Base-by-base conservation (phyloP, 2,797 vertebrate genomes). In the Lepus oiostolus region DNA sequence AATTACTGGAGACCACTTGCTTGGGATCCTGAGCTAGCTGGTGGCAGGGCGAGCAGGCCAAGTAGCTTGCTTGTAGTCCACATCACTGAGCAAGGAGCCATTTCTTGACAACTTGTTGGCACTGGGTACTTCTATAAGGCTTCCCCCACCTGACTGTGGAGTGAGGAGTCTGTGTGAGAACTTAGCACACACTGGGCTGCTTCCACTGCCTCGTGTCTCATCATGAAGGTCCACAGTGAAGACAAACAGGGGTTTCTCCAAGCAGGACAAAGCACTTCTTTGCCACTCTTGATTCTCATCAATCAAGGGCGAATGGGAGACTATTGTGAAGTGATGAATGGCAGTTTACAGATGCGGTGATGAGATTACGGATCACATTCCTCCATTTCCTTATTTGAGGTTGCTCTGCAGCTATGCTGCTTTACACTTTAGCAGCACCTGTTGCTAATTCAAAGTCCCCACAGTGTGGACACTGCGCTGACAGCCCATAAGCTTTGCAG, bases 221-320 rank as follows among this genome's bases (percentile, higher is more conserved):
- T 97, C 98, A 98, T 97, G 97, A 98, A 98, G 95, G 97, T 97
- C 98, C 97, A 96, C 97, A 97, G 97, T 96, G 96, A 97, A 97
- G 96, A 98, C 96, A 97, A 98, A 97, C 96, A 97, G 96, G 94
- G 96, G 97, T 98, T 98, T 98, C 97, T 98, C 96, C 96, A 97
- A 97, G 95, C 94, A 96, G 96, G 96, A 95, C 96, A 98, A 98
- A 98, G 95, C 95, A 97, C 94, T 97, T 98, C 96, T 97, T 98
- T 98, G 95, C 97, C 97, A 98, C 94, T 96, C 92, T 95, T 97
- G 88, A 92, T 96, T 98, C 98, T 97, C 98, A 98, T 98, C 98
- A 98, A 97, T 98, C 97, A 98, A 97, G 95, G 76, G 97, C 96
- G 98, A 98, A 97, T 97, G 96, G 96, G 95, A 97, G 97, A 97